Evolutionary conservation across 2,888 invertebrate species (phyloP).

Genomic region (Drosophila buzzatii): DNA sequence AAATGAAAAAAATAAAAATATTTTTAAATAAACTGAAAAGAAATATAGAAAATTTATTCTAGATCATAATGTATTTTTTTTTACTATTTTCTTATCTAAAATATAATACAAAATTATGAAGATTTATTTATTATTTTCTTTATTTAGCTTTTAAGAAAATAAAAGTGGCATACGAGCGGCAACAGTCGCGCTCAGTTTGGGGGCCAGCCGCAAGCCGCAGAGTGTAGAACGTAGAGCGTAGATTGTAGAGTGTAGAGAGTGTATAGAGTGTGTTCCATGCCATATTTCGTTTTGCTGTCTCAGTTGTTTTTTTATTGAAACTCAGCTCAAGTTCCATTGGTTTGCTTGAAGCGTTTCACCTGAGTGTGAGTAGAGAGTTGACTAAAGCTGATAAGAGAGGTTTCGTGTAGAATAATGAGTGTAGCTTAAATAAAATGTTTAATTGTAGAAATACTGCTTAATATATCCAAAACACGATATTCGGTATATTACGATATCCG

Average conservation of each 20-base stretch:
- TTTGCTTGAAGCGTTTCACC: constrained; percentile 2
- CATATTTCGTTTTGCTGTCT: constrained; percentile 49
- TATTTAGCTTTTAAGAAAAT: too few species aligned
- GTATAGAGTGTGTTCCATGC: constrained; percentile 36
- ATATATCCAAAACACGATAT: not conserved
- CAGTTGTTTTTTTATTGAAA: constrained; percentile 11
- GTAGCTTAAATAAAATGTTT: not conserved
- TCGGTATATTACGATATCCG: too few species aligned
- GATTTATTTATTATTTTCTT: too few species aligned
- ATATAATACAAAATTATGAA: too few species aligned
- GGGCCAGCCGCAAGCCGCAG: constrained; percentile 71
- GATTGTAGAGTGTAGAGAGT: too few species aligned
- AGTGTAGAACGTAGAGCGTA: constrained; percentile 1
- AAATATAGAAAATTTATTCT: not conserved
- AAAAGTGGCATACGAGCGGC: constrained; percentile 43
- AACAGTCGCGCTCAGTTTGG: constrained; percentile 35
- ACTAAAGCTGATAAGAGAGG: too few species aligned
- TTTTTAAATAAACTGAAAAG: not conserved
- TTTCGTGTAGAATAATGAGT: too few species aligned
- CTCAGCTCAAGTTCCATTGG: not conserved
- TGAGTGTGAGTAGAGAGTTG: not conserved
- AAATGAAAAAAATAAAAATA: not conserved
- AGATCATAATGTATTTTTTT: not conserved
- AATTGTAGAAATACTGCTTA: not conserved
- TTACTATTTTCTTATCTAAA: too few species aligned